Conservation (phyloP, 2,888 invertebrate species). For the Lasioglossum pauxillum region DNA sequence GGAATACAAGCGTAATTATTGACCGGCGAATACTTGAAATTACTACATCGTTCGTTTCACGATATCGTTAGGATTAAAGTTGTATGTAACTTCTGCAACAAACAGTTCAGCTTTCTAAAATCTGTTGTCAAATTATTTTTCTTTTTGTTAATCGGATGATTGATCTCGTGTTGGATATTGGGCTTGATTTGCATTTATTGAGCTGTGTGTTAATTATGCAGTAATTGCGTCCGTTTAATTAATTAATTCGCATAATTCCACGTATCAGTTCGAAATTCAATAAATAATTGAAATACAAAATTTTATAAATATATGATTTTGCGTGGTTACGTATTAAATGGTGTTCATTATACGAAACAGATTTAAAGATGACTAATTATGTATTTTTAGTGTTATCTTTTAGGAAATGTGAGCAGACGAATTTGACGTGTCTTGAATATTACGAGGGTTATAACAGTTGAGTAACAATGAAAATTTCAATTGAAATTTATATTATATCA, state of each 20-base stretch:
- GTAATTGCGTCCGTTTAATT: neutral
- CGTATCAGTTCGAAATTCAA: no score
- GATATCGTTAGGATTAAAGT: neutral
- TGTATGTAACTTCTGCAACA: neutral
- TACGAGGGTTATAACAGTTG: neutral
- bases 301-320: neutral
- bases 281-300: neutral
- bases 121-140: neutral
- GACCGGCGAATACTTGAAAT: slow-evolving; percentile 23
- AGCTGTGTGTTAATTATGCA: no score
- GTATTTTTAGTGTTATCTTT: no score
- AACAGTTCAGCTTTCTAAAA: neutral
- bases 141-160: neutral
- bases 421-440: no score
- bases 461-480: neutral
- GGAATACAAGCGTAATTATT: neutral
- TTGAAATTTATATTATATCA: neutral
- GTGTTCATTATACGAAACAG: no score
- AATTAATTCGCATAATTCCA: neutral
- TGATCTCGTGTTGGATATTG: neutral
- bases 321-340: no score
- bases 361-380: no score
- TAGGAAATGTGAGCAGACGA: no score
- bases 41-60: neutral
- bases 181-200: neutral